These are phyloP conservation scores for Leptodirus hochenwartii DNA, from an alignment of 2,888 invertebrate genomes.

Conservation along the genomic window DNA sequence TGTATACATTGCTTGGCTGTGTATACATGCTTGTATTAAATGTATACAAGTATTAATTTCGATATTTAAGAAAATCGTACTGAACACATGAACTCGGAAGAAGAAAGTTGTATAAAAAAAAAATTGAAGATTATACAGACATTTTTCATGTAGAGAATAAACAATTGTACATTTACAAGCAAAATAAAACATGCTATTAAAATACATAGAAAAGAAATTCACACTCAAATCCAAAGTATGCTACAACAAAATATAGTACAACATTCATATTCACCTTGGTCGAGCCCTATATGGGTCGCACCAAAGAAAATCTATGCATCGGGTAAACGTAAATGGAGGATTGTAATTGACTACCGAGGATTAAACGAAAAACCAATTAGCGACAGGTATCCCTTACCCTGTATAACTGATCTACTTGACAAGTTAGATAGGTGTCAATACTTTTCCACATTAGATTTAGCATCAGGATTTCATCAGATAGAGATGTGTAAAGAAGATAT, in stretches of 20 bases:
- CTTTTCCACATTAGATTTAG: slow-evolving; percentile 18
- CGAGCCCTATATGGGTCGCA: slow-evolving; percentile 13
- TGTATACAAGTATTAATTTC: too few relatives aligned
- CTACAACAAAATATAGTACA: slow-evolving; percentile 12
- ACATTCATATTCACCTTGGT: slow-evolving; percentile 11
- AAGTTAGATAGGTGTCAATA: slow-evolving; percentile 17
- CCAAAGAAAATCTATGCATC: slow-evolving; percentile 13
- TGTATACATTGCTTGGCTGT: too few relatives aligned
- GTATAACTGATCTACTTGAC: slow-evolving; percentile 18
- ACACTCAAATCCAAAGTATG: slow-evolving; percentile 13
- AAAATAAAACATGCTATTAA: slow-evolving; percentile 15
- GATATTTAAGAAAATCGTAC: too few relatives aligned
- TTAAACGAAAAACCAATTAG: slow-evolving; percentile 17
- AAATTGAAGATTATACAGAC: too few relatives aligned
- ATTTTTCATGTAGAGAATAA: slow-evolving; percentile 9
- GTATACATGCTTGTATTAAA: too few relatives aligned
- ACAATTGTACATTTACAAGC: slow-evolving; percentile 11
- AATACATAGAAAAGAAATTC: slow-evolving; percentile 14
- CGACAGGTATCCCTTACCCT: slow-evolving; percentile 18
- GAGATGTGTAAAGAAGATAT: slow-evolving; percentile 14
- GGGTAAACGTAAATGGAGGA: slow-evolving; percentile 13
- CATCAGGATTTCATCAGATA: slow-evolving; percentile 20
- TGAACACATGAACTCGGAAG: too few relatives aligned
- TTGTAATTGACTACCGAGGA: slow-evolving; percentile 15
- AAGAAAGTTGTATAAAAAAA: too few relatives aligned